Evolutionary conservation across 2,888 invertebrate genomes (phyloP).

Genomic region (Caradrina clavipalpis): DNA sequence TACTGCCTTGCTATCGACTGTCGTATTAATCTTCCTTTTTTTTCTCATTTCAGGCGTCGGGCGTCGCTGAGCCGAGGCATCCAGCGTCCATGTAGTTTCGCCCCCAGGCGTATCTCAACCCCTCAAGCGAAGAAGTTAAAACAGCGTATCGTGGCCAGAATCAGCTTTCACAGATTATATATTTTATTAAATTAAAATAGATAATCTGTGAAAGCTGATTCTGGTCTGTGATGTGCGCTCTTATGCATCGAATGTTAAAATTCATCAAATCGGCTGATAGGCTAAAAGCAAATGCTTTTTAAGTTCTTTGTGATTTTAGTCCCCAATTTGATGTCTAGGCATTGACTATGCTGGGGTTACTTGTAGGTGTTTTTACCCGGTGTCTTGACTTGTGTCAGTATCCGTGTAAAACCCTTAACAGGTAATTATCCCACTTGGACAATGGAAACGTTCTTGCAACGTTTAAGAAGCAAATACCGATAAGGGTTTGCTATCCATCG

Average conservation of each 20-base stretch:
- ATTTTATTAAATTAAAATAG: constrained; percentile 21
- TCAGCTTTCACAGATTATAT: constrained; percentile 51
- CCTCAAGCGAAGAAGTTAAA: constrained; percentile 1
- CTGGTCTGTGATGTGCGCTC: not conserved
- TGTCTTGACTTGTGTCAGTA: too few relatives aligned
- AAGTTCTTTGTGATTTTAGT: constrained; percentile 5
- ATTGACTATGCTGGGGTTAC: not conserved
- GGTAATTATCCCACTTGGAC: constrained; percentile 1
- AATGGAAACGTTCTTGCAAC: constrained; percentile 22
- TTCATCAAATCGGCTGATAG: constrained; percentile 15
- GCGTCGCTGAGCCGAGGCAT: not conserved
- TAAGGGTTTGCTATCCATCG: constrained; percentile 5
- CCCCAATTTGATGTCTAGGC: constrained; percentile 10
- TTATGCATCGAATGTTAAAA: not conserved
- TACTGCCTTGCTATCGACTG: not conserved
- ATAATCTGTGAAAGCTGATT: constrained; percentile 52
- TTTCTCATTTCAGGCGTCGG: not conserved
- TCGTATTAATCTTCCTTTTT: not conserved
- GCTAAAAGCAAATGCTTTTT: constrained; percentile 9
- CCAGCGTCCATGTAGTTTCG: constrained; percentile 1
- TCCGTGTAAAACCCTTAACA: constrained; percentile 4
- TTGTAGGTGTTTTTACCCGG: constrained; percentile 11
- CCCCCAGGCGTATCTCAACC: not conserved
- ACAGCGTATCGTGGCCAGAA: not conserved
- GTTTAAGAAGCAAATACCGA: constrained; percentile 13